phyloP scores from a whole-genome alignment of 1,140 invertebrate genomes.

The Chymomyza costata region DNA sequence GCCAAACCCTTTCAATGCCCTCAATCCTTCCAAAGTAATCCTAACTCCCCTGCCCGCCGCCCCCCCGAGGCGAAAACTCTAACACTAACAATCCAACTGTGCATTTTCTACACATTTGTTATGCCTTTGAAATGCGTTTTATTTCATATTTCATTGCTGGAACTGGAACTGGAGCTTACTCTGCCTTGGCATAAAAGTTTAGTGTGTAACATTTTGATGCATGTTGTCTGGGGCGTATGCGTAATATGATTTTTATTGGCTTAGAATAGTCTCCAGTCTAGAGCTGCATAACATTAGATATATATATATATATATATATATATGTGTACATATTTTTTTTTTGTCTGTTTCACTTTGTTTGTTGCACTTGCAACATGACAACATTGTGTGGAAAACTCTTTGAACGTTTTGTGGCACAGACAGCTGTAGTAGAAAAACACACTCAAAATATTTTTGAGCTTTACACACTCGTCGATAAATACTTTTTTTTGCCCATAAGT shows the following conservation, averaged over 20 bases:
- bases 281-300: too few species aligned
- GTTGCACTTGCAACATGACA: too few species aligned
- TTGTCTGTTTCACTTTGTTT: too few species aligned
- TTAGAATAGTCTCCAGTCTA: slow-evolving; percentile 32
- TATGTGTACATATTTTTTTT: too few species aligned
- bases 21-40: slow-evolving; percentile 1
- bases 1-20: not conserved
- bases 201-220: slow-evolving; percentile 64
- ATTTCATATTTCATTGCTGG: slow-evolving; percentile 46
- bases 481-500: too few species aligned
- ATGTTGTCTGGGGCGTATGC: slow-evolving; percentile 57
- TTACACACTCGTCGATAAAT: too few species aligned
- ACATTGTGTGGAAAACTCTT: too few species aligned
- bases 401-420: too few species aligned
- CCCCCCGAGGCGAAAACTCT: not conserved
- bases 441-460: too few species aligned
- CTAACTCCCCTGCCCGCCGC: slow-evolving; percentile 2
- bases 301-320: too few species aligned
- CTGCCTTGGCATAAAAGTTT: slow-evolving; percentile 57
- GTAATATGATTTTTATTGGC: slow-evolving; percentile 69
- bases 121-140: slow-evolving; percentile 49
- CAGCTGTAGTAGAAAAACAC: too few species aligned
- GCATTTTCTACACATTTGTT: slow-evolving; percentile 26
- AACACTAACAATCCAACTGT: too few species aligned
- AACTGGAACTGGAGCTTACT: slow-evolving; percentile 25